Evolutionary conservation across 2,888 invertebrate genomes (phyloP).

Genomic region (Drosophila nr. perissopoda): DNA sequence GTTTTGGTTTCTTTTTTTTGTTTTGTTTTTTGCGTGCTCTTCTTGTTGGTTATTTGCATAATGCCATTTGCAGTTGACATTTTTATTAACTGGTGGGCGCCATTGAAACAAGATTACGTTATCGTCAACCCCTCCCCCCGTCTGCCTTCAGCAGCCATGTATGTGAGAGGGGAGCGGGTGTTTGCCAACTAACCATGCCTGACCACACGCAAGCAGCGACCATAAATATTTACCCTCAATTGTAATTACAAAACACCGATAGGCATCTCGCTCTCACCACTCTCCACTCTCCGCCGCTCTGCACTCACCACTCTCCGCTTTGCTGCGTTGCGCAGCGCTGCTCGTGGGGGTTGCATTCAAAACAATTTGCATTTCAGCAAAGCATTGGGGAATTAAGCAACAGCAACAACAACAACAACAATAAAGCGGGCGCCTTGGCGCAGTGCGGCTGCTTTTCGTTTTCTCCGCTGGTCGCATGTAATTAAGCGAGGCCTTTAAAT

Average conservation of each 20-base stretch:
- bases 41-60: constrained; percentile 67
- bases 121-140: constrained; percentile 19
- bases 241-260: constrained; percentile 81
- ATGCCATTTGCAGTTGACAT: constrained; percentile 67
- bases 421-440: constrained; percentile 29
- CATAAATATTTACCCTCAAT: constrained; percentile 77
- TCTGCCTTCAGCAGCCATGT: neutral
- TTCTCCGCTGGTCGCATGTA: constrained; percentile 63
- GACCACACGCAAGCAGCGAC: constrained; percentile 72
- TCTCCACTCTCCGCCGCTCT: constrained; percentile 2
- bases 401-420: neutral
- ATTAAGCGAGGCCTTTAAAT: constrained; percentile 78
- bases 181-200: constrained; percentile 63
- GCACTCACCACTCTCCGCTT: constrained; percentile 9
- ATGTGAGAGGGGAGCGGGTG: neutral
- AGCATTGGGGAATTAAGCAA: constrained; percentile 71
- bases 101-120: constrained; percentile 43
- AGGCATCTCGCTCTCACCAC: constrained; percentile 72
- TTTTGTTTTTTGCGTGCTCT: constrained; percentile 32
- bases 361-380: constrained; percentile 74
- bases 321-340: constrained; percentile 13
- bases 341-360: constrained; percentile 61
- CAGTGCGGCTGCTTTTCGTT: constrained; percentile 9
- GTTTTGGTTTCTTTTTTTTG: constrained; percentile 16
- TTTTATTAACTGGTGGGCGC: constrained; percentile 70